A percentile compares a stretch with the other conserved stretches of the same genome.
Evolutionary conservation across 2,113 vertebrate genomes (phyloP).

Genomic region (Solea solea): DNA sequence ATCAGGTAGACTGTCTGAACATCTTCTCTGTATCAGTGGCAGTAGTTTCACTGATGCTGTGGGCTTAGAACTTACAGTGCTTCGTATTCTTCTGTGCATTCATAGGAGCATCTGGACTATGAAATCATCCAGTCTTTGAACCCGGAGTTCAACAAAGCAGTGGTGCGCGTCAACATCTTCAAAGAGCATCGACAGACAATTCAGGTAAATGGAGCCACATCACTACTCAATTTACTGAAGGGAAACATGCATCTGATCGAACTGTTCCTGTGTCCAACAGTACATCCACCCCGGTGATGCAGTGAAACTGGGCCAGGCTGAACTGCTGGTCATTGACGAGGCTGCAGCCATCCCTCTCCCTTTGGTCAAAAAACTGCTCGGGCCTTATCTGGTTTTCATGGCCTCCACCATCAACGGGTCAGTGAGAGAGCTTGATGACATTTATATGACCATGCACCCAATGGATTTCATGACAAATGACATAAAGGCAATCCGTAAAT

Average conservation of each 20-base stretch:
- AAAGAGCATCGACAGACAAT: conserved; percentile 98
- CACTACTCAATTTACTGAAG: rapidly evolving
- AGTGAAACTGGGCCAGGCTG: conserved; percentile 95
- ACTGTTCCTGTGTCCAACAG: conserved; percentile 71
- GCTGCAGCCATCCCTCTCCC: conserved; percentile 96
- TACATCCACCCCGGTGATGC: conserved; percentile 96
- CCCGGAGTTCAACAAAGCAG: conserved; percentile 97
- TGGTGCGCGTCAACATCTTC: conserved; percentile 96
- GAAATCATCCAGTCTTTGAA: conserved; percentile 98
- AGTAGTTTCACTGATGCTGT: not conserved
- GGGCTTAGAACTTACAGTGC: too few species aligned
- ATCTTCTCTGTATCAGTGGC: not conserved
- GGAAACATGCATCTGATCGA: not conserved
- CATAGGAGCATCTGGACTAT: conserved; percentile 95
- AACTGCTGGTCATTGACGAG: conserved; percentile 96
- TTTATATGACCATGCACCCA: not conserved
- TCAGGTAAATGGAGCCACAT: conserved; percentile 82
- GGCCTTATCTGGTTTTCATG: conserved; percentile 98
- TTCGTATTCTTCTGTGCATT: conserved; percentile 2
- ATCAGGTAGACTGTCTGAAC: conserved; percentile 55
- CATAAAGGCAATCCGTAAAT: too few species aligned
- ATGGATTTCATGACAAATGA: not conserved
- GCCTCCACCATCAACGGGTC: conserved; percentile 98
- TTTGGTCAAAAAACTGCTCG: conserved; percentile 92
- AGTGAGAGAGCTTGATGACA: conserved; percentile 3